These are phyloP conservation scores for Eudemis profundana DNA, from an alignment of 2,888 invertebrate genomes.

Conservation along the genomic window DNA sequence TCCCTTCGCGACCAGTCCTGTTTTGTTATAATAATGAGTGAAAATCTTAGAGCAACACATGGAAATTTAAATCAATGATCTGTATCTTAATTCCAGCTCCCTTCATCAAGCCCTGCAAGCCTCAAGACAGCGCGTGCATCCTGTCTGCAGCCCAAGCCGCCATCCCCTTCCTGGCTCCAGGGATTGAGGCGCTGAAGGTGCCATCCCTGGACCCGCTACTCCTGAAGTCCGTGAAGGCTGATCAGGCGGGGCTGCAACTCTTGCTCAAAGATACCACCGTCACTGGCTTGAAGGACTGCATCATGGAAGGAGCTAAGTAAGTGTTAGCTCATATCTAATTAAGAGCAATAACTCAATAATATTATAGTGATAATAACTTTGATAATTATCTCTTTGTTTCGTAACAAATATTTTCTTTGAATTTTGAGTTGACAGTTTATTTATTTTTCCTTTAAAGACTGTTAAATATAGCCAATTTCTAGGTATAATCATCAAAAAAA, in stretches of 20 bases:
- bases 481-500: too few species aligned
- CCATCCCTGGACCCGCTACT: conserved; percentile 68
- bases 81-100: conserved; percentile 60
- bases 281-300: conserved; percentile 69
- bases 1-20: too few species aligned
- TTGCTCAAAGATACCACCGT: conserved; percentile 64
- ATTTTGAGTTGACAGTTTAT: too few species aligned
- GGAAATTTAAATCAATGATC: background rate
- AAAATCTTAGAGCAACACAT: too few species aligned
- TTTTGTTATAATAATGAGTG: too few species aligned
- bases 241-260: conserved; percentile 65
- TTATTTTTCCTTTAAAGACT: too few species aligned
- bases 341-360: too few species aligned
- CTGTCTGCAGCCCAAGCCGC: conserved; percentile 63
- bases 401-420: too few species aligned
- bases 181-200: conserved; percentile 67
- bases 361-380: too few species aligned
- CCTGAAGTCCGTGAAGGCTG: conserved; percentile 61
- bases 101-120: conserved; percentile 70
- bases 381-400: too few species aligned
- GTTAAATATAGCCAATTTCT: too few species aligned
- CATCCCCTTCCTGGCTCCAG: conserved; percentile 61
- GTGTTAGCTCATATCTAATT: conserved; percentile 48
- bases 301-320: conserved; percentile 68
- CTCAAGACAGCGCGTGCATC: conserved; percentile 62